phyloP scores from a whole-genome alignment of 2,113 vertebrate species.

The Alces alces region DNA sequence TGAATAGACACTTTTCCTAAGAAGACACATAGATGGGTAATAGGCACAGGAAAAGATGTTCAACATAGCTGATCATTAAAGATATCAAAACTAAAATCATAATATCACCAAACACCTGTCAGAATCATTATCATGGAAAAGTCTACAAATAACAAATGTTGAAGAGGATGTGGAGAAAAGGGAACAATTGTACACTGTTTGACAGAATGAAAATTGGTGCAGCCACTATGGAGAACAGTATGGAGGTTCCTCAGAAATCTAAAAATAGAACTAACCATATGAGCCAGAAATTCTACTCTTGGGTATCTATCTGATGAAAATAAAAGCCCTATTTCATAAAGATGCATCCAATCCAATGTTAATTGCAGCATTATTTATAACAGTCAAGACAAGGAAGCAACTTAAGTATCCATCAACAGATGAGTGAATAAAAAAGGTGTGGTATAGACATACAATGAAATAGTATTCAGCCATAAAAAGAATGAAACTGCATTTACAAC shows the following conservation, averaged over 20 bases:
- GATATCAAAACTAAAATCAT: not conserved
- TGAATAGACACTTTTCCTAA: not conserved
- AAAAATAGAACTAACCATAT: not conserved
- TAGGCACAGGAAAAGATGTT: not conserved
- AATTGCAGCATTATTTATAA: not conserved
- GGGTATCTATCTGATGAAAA: not conserved
- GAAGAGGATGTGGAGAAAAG: not conserved
- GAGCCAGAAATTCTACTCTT: not conserved
- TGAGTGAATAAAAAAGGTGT: not conserved
- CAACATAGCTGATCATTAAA: not conserved
- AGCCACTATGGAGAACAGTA: not conserved
- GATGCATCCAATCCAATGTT: not conserved
- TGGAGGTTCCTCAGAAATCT: not conserved
- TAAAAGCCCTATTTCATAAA: not conserved
- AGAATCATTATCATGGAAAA: accelerated
- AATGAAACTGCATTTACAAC: not conserved
- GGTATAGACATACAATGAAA: not conserved
- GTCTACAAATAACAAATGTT: not conserved
- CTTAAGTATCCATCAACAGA: not conserved
- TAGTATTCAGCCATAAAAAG: not conserved
- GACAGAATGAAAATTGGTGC: not conserved
- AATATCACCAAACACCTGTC: not conserved
- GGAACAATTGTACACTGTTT: not conserved
- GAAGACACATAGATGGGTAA: not conserved
- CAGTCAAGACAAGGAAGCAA: not conserved